These are phyloP conservation scores for Haplochromis vanheusdeni DNA, from an alignment of 2,113 vertebrate species.

Conservation along the genomic window DNA sequence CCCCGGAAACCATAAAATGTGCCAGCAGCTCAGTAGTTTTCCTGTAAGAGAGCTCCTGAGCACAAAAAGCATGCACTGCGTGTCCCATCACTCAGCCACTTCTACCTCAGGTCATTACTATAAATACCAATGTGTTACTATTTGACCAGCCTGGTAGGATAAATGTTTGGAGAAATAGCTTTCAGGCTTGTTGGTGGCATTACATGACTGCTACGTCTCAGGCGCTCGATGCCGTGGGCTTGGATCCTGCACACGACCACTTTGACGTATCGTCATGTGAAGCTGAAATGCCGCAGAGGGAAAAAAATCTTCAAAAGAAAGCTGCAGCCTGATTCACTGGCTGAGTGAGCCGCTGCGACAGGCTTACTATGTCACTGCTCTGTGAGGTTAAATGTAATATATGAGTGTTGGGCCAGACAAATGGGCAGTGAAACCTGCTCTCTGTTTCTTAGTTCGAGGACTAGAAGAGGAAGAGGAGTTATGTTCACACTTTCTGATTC, in stretches of 20 bases:
- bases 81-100: not conserved
- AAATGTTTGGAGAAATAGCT: not conserved
- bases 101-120: not conserved
- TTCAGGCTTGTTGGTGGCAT: not conserved
- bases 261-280: not conserved
- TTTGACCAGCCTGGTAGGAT: not conserved
- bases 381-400: constrained; percentile 30
- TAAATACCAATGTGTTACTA: not conserved
- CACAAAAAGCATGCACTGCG: not conserved
- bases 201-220: not conserved
- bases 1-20: not conserved
- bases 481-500: not conserved
- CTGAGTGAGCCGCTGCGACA: not conserved
- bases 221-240: not conserved
- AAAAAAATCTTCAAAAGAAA: not conserved
- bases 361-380: constrained; percentile 14
- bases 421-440: not conserved
- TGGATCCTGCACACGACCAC: not conserved
- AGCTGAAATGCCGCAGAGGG: not conserved
- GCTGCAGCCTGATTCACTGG: not conserved
- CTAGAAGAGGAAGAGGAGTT: not conserved
- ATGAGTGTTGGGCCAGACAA: not conserved
- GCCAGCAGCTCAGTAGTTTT: not conserved
- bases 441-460: not conserved
- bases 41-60: not conserved